Percentiles rank a stretch among this genome's conserved stretches.
These are phyloP conservation scores for Acholoe squamosa DNA, from an alignment of 2,888 invertebrate genomes.

Conservation along the genomic window DNA sequence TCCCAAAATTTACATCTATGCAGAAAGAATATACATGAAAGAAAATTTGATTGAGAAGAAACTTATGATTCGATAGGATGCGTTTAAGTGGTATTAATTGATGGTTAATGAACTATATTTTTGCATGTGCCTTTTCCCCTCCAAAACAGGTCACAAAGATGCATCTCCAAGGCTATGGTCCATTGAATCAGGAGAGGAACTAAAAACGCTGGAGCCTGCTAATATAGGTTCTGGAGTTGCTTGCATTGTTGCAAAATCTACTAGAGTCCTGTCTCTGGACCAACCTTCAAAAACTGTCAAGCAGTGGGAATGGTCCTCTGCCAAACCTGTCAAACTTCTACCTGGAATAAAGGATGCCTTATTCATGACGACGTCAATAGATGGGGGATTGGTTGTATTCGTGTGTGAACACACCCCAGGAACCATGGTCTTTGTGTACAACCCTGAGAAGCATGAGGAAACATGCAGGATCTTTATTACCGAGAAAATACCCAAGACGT, in stretches of 20 bases:
- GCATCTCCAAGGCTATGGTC: not conserved
- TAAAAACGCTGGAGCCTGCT: not conserved
- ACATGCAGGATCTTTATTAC: not conserved
- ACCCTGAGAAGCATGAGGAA: not conserved
- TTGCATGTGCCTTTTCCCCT: not conserved
- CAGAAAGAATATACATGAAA: too few relatives aligned
- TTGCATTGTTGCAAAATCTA: not conserved
- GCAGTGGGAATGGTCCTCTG: slow-evolving; percentile 36
- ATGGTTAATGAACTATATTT: too few relatives aligned
- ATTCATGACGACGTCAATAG: not conserved
- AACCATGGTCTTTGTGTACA: slow-evolving; percentile 11
- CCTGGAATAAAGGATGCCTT: slow-evolving; percentile 2
- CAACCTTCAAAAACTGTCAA: not conserved
- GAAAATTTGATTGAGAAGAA: too few relatives aligned
- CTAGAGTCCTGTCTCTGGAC: not conserved
- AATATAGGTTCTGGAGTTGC: not conserved
- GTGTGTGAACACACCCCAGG: slow-evolving; percentile 42
- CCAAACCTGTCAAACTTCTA: not conserved
- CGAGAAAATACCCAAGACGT: not conserved
- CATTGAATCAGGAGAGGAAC: not conserved
- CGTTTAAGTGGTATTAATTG: too few relatives aligned
- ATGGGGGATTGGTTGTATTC: not conserved
- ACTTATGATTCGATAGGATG: not conserved
- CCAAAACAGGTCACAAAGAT: not conserved
- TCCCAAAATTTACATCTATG: too few relatives aligned